phyloP scores from a whole-genome alignment of 2,113 vertebrate species.

The Chiloscyllium plagiosum region DNA sequence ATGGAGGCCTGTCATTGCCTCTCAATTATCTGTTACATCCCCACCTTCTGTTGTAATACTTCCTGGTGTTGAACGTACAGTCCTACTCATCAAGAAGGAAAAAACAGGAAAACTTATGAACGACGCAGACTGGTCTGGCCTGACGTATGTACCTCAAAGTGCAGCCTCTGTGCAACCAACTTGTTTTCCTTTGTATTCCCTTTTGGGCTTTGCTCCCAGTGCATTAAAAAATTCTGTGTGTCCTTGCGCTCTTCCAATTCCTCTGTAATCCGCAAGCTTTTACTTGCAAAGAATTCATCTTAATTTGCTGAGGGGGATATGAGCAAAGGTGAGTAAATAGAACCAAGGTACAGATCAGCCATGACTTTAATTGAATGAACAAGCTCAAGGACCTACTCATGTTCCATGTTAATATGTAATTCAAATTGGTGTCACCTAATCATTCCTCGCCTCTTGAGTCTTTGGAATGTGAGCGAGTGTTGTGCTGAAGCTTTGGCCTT shows the following conservation, averaged over 20 bases:
- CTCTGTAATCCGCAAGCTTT: background rate
- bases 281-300: background rate
- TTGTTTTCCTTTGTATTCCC: no score
- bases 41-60: background rate
- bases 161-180: no score
- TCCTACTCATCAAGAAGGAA: no score
- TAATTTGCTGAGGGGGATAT: background rate
- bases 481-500: background rate
- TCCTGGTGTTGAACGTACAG: background rate
- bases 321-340: background rate
- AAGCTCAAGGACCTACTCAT: background rate
- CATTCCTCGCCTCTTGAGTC: background rate
- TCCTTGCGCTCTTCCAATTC: background rate
- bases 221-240: background rate
- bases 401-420: background rate
- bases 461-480: background rate
- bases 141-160: no score
- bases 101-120: no score
- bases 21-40: background rate
- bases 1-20: background rate
- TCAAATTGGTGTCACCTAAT: background rate
- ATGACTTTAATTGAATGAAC: background rate
- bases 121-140: no score
- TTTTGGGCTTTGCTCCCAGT: background rate
- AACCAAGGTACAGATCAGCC: background rate